Evolutionary conservation across 2,113 vertebrate species (phyloP), one percentile per base, ranked within the genome.

Genomic region (Reinhardtius hippoglossoides): DNA sequence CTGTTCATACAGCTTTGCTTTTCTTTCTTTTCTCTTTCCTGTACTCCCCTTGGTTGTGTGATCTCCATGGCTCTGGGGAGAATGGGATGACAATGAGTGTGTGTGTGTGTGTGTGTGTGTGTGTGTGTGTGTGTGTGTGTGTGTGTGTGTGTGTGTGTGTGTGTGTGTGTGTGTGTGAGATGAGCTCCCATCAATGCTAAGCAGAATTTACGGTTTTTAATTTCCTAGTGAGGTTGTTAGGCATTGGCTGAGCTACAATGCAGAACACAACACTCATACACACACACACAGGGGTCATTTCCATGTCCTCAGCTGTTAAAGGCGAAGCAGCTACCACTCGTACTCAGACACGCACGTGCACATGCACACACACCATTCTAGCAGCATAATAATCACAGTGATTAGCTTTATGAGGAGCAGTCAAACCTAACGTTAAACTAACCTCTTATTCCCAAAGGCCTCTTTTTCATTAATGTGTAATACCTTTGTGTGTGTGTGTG

Each of bases 151-250:
- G 50, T 54, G 56, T 24, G 27, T 4, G 31, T 37, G 64, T n/a
- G 42, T 58, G 67, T 60, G 80, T 78, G 63, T 54, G 56, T 44
- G 66, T 21, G 66, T 37, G 57, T 21, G 44, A 50, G 80, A 80
- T 77, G 78, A 88, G 78, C 92, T 93, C 93, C 92, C 84, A 96
- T 95, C 95, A 95, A 94, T 89, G 94, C 95, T 96, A 96, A 97
- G 96, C 95, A 96, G 90, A 97, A 98, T 97, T 98, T 98, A 98
- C 97, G 96, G 94, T 95, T 98, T 99, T 98, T 98, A 97, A 98
- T 98, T 97, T 98, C 93, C 95, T 92, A 77, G 93, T 95, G 96
- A 96, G 95, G 96, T 96, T 94, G 96, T 95, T 96, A 96, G 94
- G 92, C 87, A 95, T 91, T 92, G 91, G 91, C 88, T 94, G 95